Base-by-base conservation (phyloP, 2,113 vertebrate genomes). In the Hippocampus abdominalis region DNA sequence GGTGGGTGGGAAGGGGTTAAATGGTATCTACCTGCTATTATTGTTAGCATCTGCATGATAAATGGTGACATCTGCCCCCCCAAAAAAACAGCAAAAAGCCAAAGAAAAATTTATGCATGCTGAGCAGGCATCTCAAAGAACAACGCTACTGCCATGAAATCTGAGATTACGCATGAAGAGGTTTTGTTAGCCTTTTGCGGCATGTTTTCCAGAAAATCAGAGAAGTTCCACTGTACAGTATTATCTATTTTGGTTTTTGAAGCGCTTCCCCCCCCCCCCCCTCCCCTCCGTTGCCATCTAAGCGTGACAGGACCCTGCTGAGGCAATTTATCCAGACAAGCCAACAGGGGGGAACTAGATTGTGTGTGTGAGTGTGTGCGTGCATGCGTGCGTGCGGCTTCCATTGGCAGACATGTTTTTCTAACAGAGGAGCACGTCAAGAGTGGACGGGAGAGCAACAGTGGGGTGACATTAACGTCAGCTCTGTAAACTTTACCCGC, bases 381-480 rank as follows among this genome's bases (percentile, higher is more conserved):
- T 23, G 51, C 27, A 12, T 57, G 23, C 27, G 25, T 57, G 56
- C 16, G 56, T 40, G 61, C 13, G 32, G 64, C 73, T 86, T 75
- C 36, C 67, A 73, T 67, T 59, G 21, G 67, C 36, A 69, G 81
- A 80, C 75, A 69, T 83, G 82, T 86, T 85, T 83, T 77, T 84
- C 69, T 72, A 70, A 71, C 16, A 4, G 71, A 74, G 46, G 48
- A 80, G 74, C 68, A 54, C 53, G 71, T 77, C 60, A 76, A 71
- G 73, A 82, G 73, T 21, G 20, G 59, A 75, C 57, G 51, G 73
- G 74, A 70, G 70, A 16, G 77, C 20, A 15, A 71, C 75, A 71
- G 69, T 57, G 66, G 75, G 71, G 68, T 66, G 64, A 81, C 79
- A 82, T 66, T 77, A 68, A 75, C 78, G 79, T 80, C 66, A 67